Base-by-base conservation (phyloP, 2,888 invertebrate species). In the Charanyca ferruginea region DNA sequence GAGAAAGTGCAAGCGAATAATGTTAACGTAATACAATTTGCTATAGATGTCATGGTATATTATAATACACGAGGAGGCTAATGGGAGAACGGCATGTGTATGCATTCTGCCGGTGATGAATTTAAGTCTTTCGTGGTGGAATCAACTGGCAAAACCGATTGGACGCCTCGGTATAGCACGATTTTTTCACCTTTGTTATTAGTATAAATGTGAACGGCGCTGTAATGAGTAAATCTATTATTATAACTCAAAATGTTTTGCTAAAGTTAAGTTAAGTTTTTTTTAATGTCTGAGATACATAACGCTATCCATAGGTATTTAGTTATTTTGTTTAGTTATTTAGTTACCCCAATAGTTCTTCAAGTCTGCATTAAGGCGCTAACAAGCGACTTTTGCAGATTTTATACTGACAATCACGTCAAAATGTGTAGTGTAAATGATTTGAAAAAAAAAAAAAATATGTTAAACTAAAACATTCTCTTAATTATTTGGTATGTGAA, bases 1-100 rank as follows among this genome's bases (percentile, higher is more conserved):
- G 95, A 96, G 83, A 89, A 91, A 83, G 86, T 87, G 53, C 91
- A 91, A 67, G 93, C 89, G 81, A 93, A 93, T 84, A 93, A 94
- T 85, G 89, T 92, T 54, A 89, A 85, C 83, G 95, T 95, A 69
- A 91, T 93, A 71, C 57, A 54, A 72, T 76, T 69, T 78, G 32
- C 49, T 58, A 59, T 64, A 42, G 20, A 23, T 42, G 32, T 59
- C 7, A 45, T 38, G 28, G 38, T 49, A 44, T 42, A 25, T 22
- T 32, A 3, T 48, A 32, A 25, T 32, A 42, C 61, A 16, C 28
- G 48, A n/a, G 38, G 16, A n/a, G 18, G 13, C 38, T 45, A 11
- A 28, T 54, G 13, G 28, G 13, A n/a, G 20, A 51, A 44, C 3
- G 64, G 4, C 32, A 35, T 11, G 9, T 22, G 9, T n/a, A 23